phyloP scores from a whole-genome alignment of 2,888 invertebrate species.

The Clusia tigrina region DNA sequence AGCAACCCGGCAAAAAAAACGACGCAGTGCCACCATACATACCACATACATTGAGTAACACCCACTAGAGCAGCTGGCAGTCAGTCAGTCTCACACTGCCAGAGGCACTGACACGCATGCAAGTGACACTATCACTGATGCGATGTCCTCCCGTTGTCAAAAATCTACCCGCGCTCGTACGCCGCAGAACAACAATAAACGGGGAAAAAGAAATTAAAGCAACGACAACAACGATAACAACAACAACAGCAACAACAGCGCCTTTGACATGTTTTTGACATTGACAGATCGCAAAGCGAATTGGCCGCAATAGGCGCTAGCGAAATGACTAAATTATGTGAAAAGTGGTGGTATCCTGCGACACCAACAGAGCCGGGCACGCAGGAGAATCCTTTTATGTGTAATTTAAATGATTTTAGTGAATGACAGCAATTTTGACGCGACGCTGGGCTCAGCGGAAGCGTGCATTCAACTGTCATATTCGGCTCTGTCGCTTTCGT shows the following conservation, averaged over 20 bases:
- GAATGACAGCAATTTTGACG: not conserved
- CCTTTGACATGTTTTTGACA: conserved; percentile 63
- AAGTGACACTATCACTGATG: conserved; percentile 37
- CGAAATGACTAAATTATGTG: conserved; percentile 56
- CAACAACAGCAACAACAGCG: conserved; percentile 28
- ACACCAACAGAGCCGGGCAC: not conserved
- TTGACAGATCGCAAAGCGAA: conserved; percentile 61
- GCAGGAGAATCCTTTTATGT: conserved; percentile 1
- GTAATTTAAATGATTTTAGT: conserved; percentile 11
- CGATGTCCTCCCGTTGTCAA: conserved; percentile 47
- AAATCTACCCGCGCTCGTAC: conserved; percentile 28
- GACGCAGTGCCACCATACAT: not conserved
- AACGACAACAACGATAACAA: conserved; percentile 29
- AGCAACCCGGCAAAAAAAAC: conserved; percentile 11
- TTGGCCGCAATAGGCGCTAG: conserved; percentile 35
- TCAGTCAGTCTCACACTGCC: no score
- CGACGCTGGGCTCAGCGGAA: not conserved
- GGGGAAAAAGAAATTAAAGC: conserved; percentile 34
- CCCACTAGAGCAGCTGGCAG: not conserved
- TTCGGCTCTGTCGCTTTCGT: conserved; percentile 1
- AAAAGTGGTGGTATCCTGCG: conserved; percentile 46
- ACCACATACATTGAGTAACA: not conserved
- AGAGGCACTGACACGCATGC: conserved; percentile 32
- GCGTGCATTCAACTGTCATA: conserved; percentile 13
- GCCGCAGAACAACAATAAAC: conserved; percentile 27